Conservation (phyloP, 2,113 vertebrate species). For the Hylia prasina region DNA sequence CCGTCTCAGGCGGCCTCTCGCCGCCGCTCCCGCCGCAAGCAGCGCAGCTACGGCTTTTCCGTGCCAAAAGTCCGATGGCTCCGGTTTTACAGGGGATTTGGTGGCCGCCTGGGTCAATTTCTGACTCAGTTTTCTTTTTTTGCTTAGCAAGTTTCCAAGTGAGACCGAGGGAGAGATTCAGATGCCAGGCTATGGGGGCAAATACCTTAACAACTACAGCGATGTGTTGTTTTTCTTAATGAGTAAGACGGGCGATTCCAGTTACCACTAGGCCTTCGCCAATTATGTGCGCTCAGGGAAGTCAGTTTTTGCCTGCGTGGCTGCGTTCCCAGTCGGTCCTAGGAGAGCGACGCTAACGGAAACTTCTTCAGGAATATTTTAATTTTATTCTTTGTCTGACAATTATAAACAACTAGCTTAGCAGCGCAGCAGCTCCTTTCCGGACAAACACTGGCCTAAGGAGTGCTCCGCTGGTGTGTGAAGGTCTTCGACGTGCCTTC, state of each 20-base stretch:
- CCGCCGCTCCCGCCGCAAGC: not conserved
- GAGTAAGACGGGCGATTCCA: not conserved
- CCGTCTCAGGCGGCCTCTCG: not conserved
- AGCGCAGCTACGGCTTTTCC: not conserved
- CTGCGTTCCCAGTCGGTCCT: not conserved
- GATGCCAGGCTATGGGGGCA: not conserved
- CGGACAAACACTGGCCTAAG: not conserved
- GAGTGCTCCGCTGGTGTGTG: not conserved
- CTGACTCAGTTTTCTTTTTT: not conserved
- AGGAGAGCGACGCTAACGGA: not conserved
- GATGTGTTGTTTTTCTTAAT: not conserved
- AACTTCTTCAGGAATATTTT: constrained; percentile 1
- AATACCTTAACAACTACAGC: not conserved
- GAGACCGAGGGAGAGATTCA: not conserved
- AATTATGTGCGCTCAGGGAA: not conserved
- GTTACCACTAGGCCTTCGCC: not conserved
- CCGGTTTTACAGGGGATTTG: not conserved
- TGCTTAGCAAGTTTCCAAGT: not conserved
- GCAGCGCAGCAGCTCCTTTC: not conserved
- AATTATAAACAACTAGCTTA: not conserved
- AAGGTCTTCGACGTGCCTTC: not conserved
- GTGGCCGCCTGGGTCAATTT: not conserved
- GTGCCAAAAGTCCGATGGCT: not conserved
- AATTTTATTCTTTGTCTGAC: not conserved
- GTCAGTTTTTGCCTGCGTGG: not conserved